Percentiles rank a stretch among this genome's conserved stretches.
These are phyloP conservation scores for Spialia ferax DNA, from an alignment of 2,888 invertebrate species.

Conservation along the genomic window DNA sequence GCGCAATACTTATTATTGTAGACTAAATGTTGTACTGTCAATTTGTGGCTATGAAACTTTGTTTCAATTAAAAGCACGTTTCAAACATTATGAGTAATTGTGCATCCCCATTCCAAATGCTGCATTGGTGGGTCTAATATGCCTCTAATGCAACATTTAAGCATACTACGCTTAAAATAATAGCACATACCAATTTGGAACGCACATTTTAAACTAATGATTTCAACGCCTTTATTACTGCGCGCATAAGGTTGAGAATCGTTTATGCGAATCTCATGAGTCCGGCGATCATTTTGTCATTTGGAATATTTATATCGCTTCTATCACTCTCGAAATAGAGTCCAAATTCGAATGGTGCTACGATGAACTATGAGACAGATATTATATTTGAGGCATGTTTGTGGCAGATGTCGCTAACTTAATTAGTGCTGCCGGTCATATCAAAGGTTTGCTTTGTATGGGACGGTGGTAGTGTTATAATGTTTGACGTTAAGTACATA, in stretches of 20 bases:
- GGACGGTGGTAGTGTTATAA: neutral
- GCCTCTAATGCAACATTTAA: neutral
- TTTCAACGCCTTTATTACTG: neutral
- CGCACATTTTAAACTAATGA: neutral
- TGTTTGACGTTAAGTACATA: neutral
- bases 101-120: neutral
- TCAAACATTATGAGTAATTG: neutral
- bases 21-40: too few relatives aligned
- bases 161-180: neutral
- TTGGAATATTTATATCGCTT: neutral
- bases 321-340: neutral
- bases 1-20: too few relatives aligned
- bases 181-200: neutral
- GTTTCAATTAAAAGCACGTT: neutral
- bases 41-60: neutral
- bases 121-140: neutral
- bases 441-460: neutral
- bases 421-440: neutral
- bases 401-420: slow-evolving; percentile 7
- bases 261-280: neutral
- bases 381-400: neutral
- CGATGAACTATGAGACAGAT: neutral
- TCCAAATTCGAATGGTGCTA: neutral
- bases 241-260: neutral
- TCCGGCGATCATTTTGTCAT: neutral